phyloP scores from a whole-genome alignment of 2,113 vertebrate genomes.

The Symphodus melops region DNA sequence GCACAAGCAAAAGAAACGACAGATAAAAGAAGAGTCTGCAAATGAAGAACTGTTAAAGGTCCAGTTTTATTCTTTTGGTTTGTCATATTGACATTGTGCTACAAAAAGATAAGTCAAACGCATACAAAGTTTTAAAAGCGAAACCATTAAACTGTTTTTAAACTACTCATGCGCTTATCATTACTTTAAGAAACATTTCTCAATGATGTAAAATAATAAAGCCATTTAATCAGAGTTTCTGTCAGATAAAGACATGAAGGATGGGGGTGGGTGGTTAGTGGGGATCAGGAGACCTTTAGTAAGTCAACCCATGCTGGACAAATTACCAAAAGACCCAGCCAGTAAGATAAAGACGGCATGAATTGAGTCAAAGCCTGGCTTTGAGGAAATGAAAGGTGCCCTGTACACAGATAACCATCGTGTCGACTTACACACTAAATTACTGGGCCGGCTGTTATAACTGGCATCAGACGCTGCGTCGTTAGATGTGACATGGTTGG shows the following conservation, averaged over 20 bases:
- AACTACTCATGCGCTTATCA: conserved; percentile 19
- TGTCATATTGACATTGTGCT: conserved; percentile 12
- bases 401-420: conserved; percentile 69
- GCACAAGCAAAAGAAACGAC: conserved; percentile 7
- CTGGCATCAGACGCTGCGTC: conserved; percentile 60
- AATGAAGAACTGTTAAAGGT: conserved; percentile 1
- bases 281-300: conserved; percentile 65
- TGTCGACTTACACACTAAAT: conserved; percentile 78
- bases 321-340: conserved; percentile 66
- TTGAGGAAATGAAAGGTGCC: conserved; percentile 77
- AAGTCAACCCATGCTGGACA: conserved; percentile 65
- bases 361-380: conserved; percentile 59
- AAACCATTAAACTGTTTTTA: conserved; percentile 31
- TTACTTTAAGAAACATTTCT: conserved; percentile 13
- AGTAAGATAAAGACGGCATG: conserved; percentile 59
- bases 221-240: conserved; percentile 56
- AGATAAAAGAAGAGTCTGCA: neutral
- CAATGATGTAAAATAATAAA: conserved; percentile 29
- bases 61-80: neutral
- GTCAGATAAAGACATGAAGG: conserved; percentile 58
- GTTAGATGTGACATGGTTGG: conserved; percentile 68
- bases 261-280: conserved; percentile 21
- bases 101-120: conserved; percentile 10
- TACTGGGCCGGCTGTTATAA: conserved; percentile 79
- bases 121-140: neutral